Conservation (phyloP, 2,888 invertebrate species). For the Tenthredo amoena region DNA sequence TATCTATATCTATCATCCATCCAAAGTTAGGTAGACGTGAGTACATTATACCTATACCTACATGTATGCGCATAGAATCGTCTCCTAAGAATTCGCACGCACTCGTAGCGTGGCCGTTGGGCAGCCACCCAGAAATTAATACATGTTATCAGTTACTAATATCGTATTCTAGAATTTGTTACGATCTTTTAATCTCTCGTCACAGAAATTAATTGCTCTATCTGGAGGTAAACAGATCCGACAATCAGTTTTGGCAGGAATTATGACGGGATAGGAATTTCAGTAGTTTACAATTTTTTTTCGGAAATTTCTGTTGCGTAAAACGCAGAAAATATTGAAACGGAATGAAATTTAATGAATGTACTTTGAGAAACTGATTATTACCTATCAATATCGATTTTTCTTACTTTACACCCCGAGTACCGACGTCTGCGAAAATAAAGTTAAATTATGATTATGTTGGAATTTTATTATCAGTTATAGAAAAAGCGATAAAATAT, state of each 20-base stretch:
- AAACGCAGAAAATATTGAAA: background rate
- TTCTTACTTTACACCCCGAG: background rate
- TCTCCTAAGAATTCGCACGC: background rate
- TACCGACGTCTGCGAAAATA: background rate
- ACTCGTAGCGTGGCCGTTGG: background rate
- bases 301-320: background rate
- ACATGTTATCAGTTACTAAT: background rate
- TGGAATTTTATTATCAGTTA: background rate
- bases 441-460: background rate
- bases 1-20: constrained; percentile 19
- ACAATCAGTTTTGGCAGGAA: too few species aligned
- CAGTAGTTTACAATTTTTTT: background rate
- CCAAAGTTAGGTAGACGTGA: background rate
- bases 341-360: background rate
- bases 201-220: background rate
- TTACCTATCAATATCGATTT: background rate
- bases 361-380: background rate
- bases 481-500: background rate
- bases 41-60: background rate
- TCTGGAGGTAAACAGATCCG: too few species aligned
- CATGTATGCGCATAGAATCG: background rate
- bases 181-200: background rate
- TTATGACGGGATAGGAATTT: background rate
- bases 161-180: background rate
- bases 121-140: background rate